Percentiles rank a stretch among this genome's conserved stretches.
Evolutionary conservation across 2,113 vertebrate genomes (phyloP).

Genomic region (Felis chaus): DNA sequence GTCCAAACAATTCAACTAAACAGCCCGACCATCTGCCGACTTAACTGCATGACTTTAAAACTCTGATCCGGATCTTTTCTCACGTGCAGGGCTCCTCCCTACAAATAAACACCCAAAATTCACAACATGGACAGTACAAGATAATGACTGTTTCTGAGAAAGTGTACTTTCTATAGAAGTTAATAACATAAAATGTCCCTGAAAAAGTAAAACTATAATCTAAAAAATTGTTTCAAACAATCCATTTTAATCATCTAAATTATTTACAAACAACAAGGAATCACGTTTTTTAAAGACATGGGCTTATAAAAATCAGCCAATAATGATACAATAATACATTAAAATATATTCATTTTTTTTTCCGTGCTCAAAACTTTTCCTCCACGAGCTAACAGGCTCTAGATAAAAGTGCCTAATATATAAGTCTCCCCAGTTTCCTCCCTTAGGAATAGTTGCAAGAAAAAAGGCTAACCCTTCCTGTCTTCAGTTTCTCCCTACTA

Average conservation of each 20-base stretch:
- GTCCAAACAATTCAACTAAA: neutral
- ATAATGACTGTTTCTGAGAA: neutral
- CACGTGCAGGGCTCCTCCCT: neutral
- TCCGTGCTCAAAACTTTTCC: neutral
- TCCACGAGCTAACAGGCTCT: neutral
- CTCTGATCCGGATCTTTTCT: neutral
- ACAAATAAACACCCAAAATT: neutral
- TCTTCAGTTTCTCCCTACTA: neutral
- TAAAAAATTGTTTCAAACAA: constrained; percentile 52
- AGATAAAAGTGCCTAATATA: neutral
- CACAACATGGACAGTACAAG: neutral
- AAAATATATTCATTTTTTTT: constrained; percentile 27
- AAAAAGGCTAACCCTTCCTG: neutral
- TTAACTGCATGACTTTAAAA: neutral
- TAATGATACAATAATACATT: constrained; percentile 32
- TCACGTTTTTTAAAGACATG: constrained; percentile 28
- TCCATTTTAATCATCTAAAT: constrained; percentile 70
- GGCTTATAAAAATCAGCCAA: constrained; percentile 17
- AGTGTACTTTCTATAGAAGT: neutral
- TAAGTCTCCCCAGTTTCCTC: neutral
- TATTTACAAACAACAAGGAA: constrained; percentile 45
- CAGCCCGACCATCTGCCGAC: neutral
- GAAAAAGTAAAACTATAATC: constrained; percentile 61
- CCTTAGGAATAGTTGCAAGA: too few relatives aligned
- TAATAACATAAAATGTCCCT: neutral